Base-by-base conservation (phyloP, 2,888 invertebrate genomes). In the Chaetoderma sp. region DNA sequence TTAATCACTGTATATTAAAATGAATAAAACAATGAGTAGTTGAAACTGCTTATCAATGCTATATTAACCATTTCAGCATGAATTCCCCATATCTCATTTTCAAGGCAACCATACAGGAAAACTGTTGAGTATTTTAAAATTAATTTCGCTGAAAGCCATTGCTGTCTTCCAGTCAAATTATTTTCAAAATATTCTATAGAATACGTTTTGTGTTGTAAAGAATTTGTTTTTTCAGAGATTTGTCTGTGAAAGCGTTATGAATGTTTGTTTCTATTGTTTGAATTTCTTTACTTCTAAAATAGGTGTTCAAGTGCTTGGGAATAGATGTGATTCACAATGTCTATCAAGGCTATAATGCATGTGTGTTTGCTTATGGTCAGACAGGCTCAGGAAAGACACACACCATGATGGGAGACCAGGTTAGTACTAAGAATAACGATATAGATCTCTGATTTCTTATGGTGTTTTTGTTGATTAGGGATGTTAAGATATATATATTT, bases 311-410 rank as follows among this genome's bases (percentile, higher is more conserved):
- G 56, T 89, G 89, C n/a, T 88, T 93, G 59, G 93, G 92, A 6
- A 87, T 88, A 30, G 89, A 91, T 60, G 90, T 93, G 27, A 87
- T 92, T 50, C 87, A 89, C 13, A 90, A 90, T 28, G 87, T 92
- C 10, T 89, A 89, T 65, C 88, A 88, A 4, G 91, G 93, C 0
- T 95, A 94, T 83, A 93, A 95, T 87, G 93, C 94, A 4, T 95
- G 94, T 85, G 93, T 95, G 33, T 94, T 95, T 88, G 95, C 95
- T 16, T 95, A 95, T 83, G 95, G 95, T 0, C 95, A 95, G 88
- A 95, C 94, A 1, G 94, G 95, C 16, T 94, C 94, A 67, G 95
- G 95, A 0, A 95, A 95, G 87, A 95, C 94, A 0, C 93, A 91
- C 78, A 95, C 95, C 0, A 95, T 95, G 94, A 94, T 94, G 88